Conservation (phyloP, 2,113 vertebrate genomes). For the Chaenogobius annularis region DNA sequence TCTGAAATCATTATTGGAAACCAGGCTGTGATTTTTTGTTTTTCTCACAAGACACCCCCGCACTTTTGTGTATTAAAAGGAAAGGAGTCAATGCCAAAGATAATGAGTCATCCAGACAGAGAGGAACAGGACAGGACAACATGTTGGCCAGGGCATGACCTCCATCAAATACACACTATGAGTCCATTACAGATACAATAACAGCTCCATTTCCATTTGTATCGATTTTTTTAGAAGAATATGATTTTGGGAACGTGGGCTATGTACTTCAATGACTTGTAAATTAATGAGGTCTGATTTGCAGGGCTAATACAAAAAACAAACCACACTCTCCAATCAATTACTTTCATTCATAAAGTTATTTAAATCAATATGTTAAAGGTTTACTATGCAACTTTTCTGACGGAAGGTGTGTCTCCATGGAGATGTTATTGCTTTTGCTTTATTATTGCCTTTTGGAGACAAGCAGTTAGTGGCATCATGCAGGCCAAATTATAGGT, state of each 20-base stretch:
- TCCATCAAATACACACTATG: neutral
- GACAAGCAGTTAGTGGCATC: no score
- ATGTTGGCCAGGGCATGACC: slow-evolving; percentile 29
- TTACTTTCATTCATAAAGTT: neutral
- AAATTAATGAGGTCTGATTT: neutral
- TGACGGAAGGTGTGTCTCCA: no score
- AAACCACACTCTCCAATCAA: neutral
- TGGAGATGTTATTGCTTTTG: no score
- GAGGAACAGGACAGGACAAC: slow-evolving; percentile 6
- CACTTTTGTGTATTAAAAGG: slow-evolving; percentile 18
- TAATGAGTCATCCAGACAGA: slow-evolving; percentile 21
- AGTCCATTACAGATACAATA: neutral
- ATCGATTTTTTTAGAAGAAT: no score
- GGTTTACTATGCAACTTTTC: neutral
- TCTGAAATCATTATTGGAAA: slow-evolving; percentile 8
- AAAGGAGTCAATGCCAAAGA: slow-evolving; percentile 6
- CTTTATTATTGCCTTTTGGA: no score
- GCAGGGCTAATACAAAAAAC: neutral
- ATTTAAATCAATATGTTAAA: neutral
- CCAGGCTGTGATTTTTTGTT: slow-evolving; percentile 5
- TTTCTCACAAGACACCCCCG: slow-evolving; percentile 7
- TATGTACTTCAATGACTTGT: neutral
- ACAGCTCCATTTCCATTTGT: neutral
- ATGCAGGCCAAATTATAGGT: no score
- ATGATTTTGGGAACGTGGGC: neutral